Evolutionary conservation across 2,113 vertebrate species (phyloP).

Genomic region (Thinocorus orbignyianus): DNA sequence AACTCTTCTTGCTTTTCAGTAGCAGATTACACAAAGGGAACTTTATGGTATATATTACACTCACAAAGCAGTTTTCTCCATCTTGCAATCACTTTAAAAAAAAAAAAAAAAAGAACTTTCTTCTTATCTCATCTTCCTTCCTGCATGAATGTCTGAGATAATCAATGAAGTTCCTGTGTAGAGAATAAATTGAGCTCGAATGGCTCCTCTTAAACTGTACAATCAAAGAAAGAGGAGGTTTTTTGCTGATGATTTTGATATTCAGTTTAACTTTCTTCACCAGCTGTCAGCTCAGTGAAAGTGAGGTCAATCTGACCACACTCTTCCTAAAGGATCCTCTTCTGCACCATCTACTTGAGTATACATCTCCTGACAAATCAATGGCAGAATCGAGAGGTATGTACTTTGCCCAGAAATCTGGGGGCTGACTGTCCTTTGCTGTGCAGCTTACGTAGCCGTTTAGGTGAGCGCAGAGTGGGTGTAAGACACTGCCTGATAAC

Average conservation of each 20-base stretch:
- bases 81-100: constrained; percentile 70
- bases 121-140: constrained; percentile 68
- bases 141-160: constrained; percentile 66
- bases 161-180: constrained; percentile 66
- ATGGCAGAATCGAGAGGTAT: constrained; percentile 19
- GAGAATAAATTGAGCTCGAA: constrained; percentile 69
- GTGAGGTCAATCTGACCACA: constrained; percentile 66
- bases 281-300: constrained; percentile 49
- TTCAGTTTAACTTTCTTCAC: constrained; percentile 55
- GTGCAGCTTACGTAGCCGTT: neutral
- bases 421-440: constrained; percentile 24
- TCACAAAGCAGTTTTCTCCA: constrained; percentile 61
- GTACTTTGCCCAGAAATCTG: constrained; percentile 17
- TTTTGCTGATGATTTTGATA: constrained; percentile 71
- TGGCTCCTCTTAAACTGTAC: constrained; percentile 59
- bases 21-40: constrained; percentile 25
- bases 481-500: neutral
- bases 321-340: constrained; percentile 58
- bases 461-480: neutral
- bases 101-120: neutral
- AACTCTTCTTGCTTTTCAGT: neutral
- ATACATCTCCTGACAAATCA: constrained; percentile 56
- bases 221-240: constrained; percentile 62
- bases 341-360: constrained; percentile 31
- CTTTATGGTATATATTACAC: constrained; percentile 18